Base-by-base conservation (phyloP, 2,888 invertebrate genomes). In the Agriotes lineatus region DNA sequence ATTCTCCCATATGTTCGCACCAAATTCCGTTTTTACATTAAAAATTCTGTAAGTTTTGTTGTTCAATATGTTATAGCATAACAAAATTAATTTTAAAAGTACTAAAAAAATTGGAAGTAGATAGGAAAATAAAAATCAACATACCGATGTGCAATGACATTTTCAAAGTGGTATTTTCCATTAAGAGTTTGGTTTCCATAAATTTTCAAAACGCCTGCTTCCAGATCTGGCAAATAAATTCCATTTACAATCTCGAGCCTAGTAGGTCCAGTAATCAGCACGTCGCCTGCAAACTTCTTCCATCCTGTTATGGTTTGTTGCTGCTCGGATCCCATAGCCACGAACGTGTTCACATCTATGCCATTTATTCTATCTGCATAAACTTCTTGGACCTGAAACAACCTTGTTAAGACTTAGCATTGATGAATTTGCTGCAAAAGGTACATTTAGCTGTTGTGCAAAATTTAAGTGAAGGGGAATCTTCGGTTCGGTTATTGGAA, bases 271-370 rank as follows among this genome's bases (percentile, higher is more conserved):
- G 76, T 76, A 4, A 88, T 82, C 58, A 77, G 73, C 9, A 90
- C 73, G 75, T 85, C 82, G 14, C 79, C 77, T 1, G 76, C 75
- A 71, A 88, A 85, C 2, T 74, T 77, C 76, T 90, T 90, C 39
- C 72, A 73, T 5, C 88, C 89, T 19, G 82, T 81, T 52, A 90
- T 82, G 7, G 83, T 72, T 76, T 87, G 85, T 22, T 82, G 71
- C 14, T 83, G 80, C 1, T 84, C 76, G 1, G 74, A 76, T 70
- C 85, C 84, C 16, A 82, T 81, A 58, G 82, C 80, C 1, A 88
- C 80, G 74, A 86, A 84, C 20, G 82, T 78, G 22, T 81, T 75
- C 9, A 86, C 74, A 70, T 85, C 83, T 9, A 85, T 73, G 0
- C 81, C 82, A 71, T 86, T 88, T 61, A 88, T 85, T 63, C 79